Evolutionary conservation across 2,888 invertebrate species (phyloP).

Genomic region (Clivina fossor): DNA sequence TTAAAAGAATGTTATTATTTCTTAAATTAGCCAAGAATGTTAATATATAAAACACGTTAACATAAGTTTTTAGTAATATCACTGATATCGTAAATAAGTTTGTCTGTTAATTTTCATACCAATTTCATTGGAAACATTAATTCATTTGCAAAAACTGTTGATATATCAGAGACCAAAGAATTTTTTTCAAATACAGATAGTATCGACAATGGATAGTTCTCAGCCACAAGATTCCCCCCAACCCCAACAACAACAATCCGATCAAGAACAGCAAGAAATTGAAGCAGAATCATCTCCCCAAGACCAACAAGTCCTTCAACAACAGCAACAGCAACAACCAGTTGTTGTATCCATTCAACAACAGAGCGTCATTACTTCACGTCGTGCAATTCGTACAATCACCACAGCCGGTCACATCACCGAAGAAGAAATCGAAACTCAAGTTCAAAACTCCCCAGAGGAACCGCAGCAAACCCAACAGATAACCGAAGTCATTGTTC

Average conservation of each 20-base stretch:
- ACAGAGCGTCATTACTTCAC: conserved; percentile 57
- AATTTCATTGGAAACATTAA: too few relatives aligned
- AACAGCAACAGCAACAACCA: conserved; percentile 18
- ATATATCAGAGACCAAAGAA: not conserved
- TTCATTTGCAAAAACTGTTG: not conserved
- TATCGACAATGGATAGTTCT: conserved; percentile 6
- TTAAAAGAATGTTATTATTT: too few relatives aligned
- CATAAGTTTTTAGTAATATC: too few relatives aligned
- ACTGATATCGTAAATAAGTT: too few relatives aligned
- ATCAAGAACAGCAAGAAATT: conserved; percentile 1
- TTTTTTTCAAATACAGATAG: not conserved
- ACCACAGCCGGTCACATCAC: conserved; percentile 64
- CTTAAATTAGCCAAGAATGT: too few relatives aligned
- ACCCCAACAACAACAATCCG: not conserved
- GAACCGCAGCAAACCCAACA: conserved; percentile 13
- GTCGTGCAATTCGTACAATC: conserved; percentile 61
- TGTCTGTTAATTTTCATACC: too few relatives aligned
- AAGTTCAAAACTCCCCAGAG: conserved; percentile 11
- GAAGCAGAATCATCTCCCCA: conserved; percentile 12
- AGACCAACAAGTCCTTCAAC: conserved; percentile 27
- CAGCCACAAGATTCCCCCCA: conserved; percentile 13
- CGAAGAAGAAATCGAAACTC: conserved; percentile 41
- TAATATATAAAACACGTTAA: too few relatives aligned
- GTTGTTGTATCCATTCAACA: conserved; percentile 43
- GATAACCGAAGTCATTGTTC: conserved; percentile 7